Conservation (phyloP, 2,888 invertebrate species). For the Galerucella pusilla region DNA sequence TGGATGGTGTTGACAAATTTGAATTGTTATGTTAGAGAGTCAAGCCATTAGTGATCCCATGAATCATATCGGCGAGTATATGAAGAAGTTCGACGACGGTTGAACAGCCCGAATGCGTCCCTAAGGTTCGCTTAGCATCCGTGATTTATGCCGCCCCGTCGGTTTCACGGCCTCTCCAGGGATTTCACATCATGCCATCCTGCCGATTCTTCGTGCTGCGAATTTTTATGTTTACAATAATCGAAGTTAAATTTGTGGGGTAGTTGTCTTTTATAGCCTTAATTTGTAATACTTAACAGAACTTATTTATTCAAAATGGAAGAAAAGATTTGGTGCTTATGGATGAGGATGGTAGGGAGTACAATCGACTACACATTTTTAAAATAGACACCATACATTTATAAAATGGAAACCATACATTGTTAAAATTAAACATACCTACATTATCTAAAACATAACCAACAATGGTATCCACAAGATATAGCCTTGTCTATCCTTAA, state of each 20-base stretch:
- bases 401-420: too few relatives aligned
- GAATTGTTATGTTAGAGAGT: conserved; percentile 48
- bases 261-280: conserved; percentile 35
- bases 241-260: conserved; percentile 36
- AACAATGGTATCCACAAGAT: too few relatives aligned
- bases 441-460: too few relatives aligned
- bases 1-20: conserved; percentile 45
- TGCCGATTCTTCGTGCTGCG: conserved; percentile 41
- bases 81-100: conserved; percentile 36
- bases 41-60: conserved; percentile 57
- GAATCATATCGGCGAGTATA: conserved; percentile 49
- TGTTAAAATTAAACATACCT: too few relatives aligned
- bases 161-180: conserved; percentile 38
- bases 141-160: conserved; percentile 53
- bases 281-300: conserved; percentile 38
- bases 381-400: too few relatives aligned
- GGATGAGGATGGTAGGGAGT: too few relatives aligned
- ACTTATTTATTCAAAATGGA: conserved; percentile 17
- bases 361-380: too few relatives aligned
- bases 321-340: not conserved
- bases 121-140: conserved; percentile 57
- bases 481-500: too few relatives aligned
- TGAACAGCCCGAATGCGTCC: conserved; percentile 55
- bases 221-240: conserved; percentile 42
- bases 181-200: conserved; percentile 44